Evolutionary conservation across 2,888 invertebrate species (phyloP).

Genomic region (Lithophane leautieri): DNA sequence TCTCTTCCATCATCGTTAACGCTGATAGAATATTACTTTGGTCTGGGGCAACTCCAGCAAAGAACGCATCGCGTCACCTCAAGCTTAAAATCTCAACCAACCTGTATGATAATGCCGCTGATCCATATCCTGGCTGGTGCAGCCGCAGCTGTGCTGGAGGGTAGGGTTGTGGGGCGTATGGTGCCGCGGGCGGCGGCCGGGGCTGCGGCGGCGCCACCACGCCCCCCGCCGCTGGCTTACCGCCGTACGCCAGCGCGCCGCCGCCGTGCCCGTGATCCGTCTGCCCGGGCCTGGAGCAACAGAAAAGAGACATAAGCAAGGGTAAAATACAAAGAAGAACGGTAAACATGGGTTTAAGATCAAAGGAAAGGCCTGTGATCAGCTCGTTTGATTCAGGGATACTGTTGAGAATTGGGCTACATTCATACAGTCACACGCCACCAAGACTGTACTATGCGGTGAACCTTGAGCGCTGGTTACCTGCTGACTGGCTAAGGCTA

Average conservation of each 20-base stretch:
- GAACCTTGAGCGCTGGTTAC: background rate
- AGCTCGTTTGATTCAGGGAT: too few relatives aligned
- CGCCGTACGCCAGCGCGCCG: slow-evolving; percentile 87
- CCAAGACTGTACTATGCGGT: background rate
- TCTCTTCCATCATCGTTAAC: background rate
- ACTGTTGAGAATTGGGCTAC: background rate
- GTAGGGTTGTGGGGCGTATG: slow-evolving; percentile 84
- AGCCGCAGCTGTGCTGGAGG: slow-evolving; percentile 84
- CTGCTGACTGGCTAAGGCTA: background rate
- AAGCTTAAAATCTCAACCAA: slow-evolving; percentile 49
- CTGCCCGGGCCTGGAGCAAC: slow-evolving; percentile 85
- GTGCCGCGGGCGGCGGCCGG: slow-evolving; percentile 84
- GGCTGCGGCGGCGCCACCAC: slow-evolving; percentile 82
- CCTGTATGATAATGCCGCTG: slow-evolving; percentile 87
- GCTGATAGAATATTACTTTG: background rate
- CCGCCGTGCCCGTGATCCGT: slow-evolving; percentile 86
- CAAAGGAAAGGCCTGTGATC: background rate
- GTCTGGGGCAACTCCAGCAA: background rate
- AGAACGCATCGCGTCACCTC: background rate
- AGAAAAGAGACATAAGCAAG: slow-evolving; percentile 24
- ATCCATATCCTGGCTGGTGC: slow-evolving; percentile 88
- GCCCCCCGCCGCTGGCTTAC: slow-evolving; percentile 84
- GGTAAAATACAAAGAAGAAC: background rate
- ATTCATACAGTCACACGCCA: background rate
- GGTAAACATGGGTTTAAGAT: background rate